These are phyloP conservation scores for Panthera leo DNA, from an alignment of 2,113 vertebrate genomes.

Conservation along the genomic window DNA sequence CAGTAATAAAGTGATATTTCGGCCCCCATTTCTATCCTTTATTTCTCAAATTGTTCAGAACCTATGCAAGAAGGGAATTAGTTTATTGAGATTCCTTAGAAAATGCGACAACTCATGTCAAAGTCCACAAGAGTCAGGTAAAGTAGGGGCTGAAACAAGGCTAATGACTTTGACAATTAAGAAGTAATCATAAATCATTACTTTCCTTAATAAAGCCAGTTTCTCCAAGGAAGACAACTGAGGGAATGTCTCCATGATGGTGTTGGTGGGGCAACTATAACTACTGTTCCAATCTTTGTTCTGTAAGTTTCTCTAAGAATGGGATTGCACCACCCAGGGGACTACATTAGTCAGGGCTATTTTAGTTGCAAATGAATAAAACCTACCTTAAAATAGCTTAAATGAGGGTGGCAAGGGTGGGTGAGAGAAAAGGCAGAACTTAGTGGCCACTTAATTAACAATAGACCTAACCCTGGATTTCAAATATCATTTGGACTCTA, in stretches of 20 bases:
- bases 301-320: slow-evolving; percentile 7
- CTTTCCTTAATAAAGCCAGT: slow-evolving; percentile 10
- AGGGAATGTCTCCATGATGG: not conserved
- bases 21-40: not conserved
- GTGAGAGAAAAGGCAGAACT: slow-evolving; percentile 7
- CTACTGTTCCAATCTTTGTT: not conserved
- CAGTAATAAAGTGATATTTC: not conserved
- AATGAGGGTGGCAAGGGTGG: not conserved
- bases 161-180: not conserved
- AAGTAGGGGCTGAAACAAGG: not conserved
- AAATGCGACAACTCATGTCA: not conserved
- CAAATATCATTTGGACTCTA: not conserved
- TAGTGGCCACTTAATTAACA: not conserved
- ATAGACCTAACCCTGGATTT: not conserved
- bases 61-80: not conserved
- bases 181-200: not conserved
- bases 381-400: not conserved
- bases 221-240: not conserved
- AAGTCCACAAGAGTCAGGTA: not conserved
- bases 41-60: slow-evolving; percentile 32
- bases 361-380: not conserved
- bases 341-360: not conserved
- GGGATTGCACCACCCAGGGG: not conserved
- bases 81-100: not conserved
- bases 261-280: not conserved